Conservation (phyloP, 2,797 vertebrate genomes). For the Periparus ater region DNA sequence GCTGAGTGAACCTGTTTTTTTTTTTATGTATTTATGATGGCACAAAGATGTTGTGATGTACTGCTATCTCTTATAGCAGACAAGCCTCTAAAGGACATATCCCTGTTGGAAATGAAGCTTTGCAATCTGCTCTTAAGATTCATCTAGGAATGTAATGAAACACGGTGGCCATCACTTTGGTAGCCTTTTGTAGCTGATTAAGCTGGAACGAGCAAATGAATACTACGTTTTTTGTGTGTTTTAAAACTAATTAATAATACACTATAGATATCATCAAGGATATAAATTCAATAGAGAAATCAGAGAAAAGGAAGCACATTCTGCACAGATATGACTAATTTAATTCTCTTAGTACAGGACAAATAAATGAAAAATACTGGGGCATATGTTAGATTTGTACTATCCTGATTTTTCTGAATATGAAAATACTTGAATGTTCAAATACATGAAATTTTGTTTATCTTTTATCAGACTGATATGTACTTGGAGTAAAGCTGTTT, state of each 20-base stretch:
- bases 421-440: slow-evolving; percentile 27
- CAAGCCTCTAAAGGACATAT: neutral
- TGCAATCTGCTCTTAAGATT: neutral
- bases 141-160: neutral
- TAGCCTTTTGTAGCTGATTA: neutral
- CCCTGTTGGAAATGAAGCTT: neutral
- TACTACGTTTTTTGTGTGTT: neutral
- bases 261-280: neutral
- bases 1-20: neutral
- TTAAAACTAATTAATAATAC: neutral
- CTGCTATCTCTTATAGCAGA: neutral
- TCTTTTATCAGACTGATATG: neutral
- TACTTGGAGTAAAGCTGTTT: slow-evolving; percentile 10
- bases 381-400: neutral
- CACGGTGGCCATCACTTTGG: neutral
- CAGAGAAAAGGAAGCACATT: neutral
- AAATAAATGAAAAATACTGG: slow-evolving; percentile 13
- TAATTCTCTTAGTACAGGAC: neutral
- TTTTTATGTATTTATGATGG: neutral
- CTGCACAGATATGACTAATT: slow-evolving; percentile 26
- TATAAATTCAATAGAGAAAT: neutral
- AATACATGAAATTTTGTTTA: slow-evolving; percentile 5
- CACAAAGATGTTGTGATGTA: neutral
- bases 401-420: slow-evolving; percentile 25
- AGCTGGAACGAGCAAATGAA: neutral